Evolutionary conservation across 2,888 invertebrate species (phyloP).

Genomic region (Xestoiulus laeticollis): DNA sequence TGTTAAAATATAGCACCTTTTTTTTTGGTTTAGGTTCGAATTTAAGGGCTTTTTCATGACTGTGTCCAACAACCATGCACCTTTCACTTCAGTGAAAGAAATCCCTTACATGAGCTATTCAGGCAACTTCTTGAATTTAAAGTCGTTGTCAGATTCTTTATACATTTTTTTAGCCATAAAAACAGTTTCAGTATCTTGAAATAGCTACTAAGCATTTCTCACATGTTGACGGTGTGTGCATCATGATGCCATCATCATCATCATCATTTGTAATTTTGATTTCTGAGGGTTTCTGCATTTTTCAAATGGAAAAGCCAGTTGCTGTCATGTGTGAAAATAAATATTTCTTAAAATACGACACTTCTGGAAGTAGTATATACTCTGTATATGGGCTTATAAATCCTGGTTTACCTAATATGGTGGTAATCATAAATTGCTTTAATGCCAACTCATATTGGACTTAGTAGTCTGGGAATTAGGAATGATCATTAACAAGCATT

Average conservation of each 20-base stretch:
- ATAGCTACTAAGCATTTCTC: too few relatives aligned
- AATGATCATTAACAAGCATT: not conserved
- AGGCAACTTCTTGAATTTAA: not conserved
- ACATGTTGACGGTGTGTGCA: too few relatives aligned
- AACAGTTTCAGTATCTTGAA: too few relatives aligned
- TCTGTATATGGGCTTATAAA: too few relatives aligned
- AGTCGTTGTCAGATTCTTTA: not conserved
- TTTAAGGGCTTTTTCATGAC: not conserved
- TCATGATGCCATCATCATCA: too few relatives aligned
- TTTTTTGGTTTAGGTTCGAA: not conserved
- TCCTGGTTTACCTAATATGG: not conserved
- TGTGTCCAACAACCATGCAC: not conserved
- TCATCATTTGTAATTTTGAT: not conserved
- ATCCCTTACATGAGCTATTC: not conserved
- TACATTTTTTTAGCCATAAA: not conserved
- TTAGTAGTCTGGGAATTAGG: not conserved
- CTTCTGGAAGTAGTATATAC: too few relatives aligned
- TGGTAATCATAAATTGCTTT: not conserved
- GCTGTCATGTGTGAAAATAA: not conserved
- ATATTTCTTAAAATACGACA: not conserved
- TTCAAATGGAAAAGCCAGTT: not conserved
- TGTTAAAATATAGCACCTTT: not conserved
- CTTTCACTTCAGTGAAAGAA: not conserved
- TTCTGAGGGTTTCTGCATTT: not conserved
- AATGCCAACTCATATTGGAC: not conserved